A percentile compares a stretch with the other conserved stretches of the same genome.
These are phyloP conservation scores for Plebejus melissa DNA, from an alignment of 2,888 invertebrate species.

Conservation along the genomic window DNA sequence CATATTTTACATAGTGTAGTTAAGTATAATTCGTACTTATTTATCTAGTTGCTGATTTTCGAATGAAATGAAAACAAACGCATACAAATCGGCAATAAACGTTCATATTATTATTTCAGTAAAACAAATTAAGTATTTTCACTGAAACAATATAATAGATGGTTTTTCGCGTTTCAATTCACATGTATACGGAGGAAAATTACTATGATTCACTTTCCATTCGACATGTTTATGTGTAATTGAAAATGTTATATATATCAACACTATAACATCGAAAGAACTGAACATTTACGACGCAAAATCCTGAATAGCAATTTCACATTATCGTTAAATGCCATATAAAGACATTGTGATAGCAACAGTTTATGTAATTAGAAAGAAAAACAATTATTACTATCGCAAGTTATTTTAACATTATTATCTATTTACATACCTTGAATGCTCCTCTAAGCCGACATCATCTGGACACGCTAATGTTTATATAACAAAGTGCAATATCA, in stretches of 20 bases:
- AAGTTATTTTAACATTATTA: neutral
- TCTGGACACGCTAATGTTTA: constrained; percentile 1
- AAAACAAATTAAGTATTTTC: neutral
- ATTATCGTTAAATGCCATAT: neutral
- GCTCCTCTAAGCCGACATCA: neutral
- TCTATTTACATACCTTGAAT: neutral
- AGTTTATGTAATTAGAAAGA: neutral
- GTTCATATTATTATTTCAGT: neutral
- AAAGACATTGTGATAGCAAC: neutral
- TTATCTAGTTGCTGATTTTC: too few species aligned
- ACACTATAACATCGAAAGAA: neutral
- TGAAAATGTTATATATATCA: neutral
- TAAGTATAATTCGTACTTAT: too few species aligned
- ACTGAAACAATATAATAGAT: neutral
- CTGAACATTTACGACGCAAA: constrained; percentile 1
- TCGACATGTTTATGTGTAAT: neutral
- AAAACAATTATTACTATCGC: neutral
- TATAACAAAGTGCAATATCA: constrained; percentile 20
- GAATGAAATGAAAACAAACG: too few species aligned
- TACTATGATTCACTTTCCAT: neutral
- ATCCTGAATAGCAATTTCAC: neutral
- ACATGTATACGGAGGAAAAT: neutral
- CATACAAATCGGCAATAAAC: too few species aligned
- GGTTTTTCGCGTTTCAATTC: neutral
- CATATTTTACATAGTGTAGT: too few species aligned